Percentiles rank a stretch among this genome's conserved stretches.
These are phyloP conservation scores for Scyliorhinus canicula DNA, from an alignment of 2,797 vertebrate genomes.

Conservation along the genomic window DNA sequence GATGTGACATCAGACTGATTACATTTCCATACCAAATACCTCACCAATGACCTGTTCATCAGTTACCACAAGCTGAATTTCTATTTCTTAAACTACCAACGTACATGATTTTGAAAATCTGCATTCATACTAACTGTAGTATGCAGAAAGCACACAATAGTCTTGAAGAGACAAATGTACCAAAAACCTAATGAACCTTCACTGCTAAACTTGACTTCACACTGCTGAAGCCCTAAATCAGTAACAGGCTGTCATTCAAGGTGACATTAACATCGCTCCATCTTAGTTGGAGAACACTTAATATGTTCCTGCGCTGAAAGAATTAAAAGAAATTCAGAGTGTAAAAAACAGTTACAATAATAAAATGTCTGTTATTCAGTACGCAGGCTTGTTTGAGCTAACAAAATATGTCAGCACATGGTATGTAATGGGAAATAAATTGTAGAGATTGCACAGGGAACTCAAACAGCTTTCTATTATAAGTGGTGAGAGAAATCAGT, in stretches of 20 bases:
- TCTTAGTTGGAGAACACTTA: slow-evolving; percentile 22
- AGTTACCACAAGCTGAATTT: background rate
- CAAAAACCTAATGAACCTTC: background rate
- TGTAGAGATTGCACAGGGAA: slow-evolving; percentile 11
- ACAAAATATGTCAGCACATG: slow-evolving; percentile 30
- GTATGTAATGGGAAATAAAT: slow-evolving; percentile 37
- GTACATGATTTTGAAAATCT: background rate
- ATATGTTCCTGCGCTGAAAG: slow-evolving; percentile 33
- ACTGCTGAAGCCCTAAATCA: background rate
- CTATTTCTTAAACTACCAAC: background rate
- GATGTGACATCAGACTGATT: no score
- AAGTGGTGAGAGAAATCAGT: slow-evolving; percentile 7
- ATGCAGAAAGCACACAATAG: background rate
- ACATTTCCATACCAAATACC: background rate
- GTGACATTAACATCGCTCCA: background rate
- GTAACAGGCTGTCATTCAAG: background rate
- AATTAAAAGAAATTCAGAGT: background rate
- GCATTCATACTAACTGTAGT: background rate
- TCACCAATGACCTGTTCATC: background rate
- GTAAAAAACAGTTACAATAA: slow-evolving; percentile 15
- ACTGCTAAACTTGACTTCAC: background rate
- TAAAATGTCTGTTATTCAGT: slow-evolving; percentile 8
- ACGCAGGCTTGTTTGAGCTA: slow-evolving; percentile 2
- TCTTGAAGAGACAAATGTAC: background rate
- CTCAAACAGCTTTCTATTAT: background rate